Percentiles rank a stretch among this genome's conserved stretches.
Evolutionary conservation across 2,113 vertebrate genomes (phyloP).

Genomic region (Eonycteris spelaea): DNA sequence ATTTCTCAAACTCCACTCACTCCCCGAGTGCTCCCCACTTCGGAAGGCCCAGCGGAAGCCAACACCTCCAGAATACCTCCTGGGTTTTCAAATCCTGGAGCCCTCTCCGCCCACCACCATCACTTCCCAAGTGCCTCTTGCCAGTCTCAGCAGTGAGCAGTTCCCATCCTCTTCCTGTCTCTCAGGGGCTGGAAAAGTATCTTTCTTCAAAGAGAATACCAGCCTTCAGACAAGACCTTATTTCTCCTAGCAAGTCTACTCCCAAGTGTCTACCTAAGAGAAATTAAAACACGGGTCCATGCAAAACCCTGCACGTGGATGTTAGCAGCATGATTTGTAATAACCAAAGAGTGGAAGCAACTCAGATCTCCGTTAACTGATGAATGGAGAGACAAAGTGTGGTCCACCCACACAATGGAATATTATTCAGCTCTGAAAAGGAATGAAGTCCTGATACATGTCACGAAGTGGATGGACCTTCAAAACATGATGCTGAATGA

Average conservation of each 20-base stretch:
- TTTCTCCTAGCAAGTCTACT: background rate
- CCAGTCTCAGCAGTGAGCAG: background rate
- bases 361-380: background rate
- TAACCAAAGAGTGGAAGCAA: background rate
- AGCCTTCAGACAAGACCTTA: background rate
- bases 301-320: background rate
- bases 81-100: background rate
- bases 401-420: fast-evolving
- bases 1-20: no score
- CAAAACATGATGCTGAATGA: background rate
- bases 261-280: background rate
- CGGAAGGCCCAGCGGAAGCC: background rate
- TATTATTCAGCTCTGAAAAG: background rate
- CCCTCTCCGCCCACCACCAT: background rate
- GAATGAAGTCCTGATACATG: fast-evolving
- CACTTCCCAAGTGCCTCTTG: background rate
- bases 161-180: background rate
- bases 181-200: background rate
- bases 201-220: background rate
- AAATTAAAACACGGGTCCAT: background rate
- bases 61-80: background rate
- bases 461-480: background rate
- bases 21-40: background rate
- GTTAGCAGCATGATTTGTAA: background rate
- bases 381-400: background rate